phyloP scores from a whole-genome alignment of 2,797 vertebrate genomes.

The Rhinichthys osculus region DNA sequence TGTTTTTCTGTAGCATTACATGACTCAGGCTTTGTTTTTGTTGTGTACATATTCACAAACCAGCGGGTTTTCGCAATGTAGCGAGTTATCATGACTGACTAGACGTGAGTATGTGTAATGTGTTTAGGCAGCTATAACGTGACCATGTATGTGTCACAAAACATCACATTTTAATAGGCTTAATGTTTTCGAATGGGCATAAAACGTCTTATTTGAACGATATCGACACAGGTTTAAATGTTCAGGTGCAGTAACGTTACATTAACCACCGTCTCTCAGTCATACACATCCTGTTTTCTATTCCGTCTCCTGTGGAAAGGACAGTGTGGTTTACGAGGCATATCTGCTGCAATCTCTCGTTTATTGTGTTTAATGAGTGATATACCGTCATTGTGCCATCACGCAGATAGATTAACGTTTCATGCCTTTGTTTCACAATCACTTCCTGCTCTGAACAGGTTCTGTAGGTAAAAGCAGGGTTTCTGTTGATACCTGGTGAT shows the following conservation, averaged over 20 bases:
- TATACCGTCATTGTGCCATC: neutral
- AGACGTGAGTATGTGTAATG: neutral
- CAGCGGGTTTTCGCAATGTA: neutral
- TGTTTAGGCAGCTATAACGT: neutral
- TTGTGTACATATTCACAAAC: neutral
- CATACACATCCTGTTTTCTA: constrained; percentile 29
- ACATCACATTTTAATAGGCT: neutral
- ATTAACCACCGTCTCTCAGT: neutral
- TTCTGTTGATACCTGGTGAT: neutral
- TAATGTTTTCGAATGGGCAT: neutral
- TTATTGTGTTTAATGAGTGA: neutral
- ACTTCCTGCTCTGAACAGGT: constrained; percentile 49
- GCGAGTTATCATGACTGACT: neutral
- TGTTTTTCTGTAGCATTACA: neutral
- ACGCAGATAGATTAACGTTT: neutral
- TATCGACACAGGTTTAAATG: neutral
- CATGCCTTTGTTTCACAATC: constrained; percentile 26
- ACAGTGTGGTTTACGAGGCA: constrained; percentile 4
- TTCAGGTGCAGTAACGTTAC: neutral
- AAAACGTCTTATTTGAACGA: neutral
- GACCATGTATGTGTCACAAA: too few species aligned
- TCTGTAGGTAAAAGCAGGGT: neutral
- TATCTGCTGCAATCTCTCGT: neutral
- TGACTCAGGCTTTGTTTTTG: neutral
- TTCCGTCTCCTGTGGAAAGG: neutral